phyloP scores from a whole-genome alignment of 1,140 invertebrate species.

The Drosophila tristis region DNA sequence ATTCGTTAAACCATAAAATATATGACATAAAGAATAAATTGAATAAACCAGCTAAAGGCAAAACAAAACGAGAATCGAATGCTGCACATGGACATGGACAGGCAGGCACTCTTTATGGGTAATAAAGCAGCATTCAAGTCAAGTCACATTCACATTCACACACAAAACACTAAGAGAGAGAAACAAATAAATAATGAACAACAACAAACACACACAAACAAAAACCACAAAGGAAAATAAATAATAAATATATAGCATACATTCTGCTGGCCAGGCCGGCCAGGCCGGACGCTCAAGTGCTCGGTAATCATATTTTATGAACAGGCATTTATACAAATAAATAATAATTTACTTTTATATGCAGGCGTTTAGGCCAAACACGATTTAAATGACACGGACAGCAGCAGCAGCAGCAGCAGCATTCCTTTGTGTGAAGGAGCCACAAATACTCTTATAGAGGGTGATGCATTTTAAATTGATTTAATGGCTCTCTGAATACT shows the following conservation, averaged over 20 bases:
- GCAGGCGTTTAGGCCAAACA: slow-evolving; percentile 53
- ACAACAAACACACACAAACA: background rate
- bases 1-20: slow-evolving; percentile 2
- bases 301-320: slow-evolving; percentile 59
- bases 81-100: too few relatives aligned
- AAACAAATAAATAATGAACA: slow-evolving; percentile 50
- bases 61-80: too few relatives aligned
- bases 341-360: slow-evolving; percentile 71
- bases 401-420: background rate
- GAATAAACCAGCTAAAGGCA: slow-evolving; percentile 10
- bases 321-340: slow-evolving; percentile 68
- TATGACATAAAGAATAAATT: slow-evolving; percentile 38
- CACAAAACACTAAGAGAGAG: slow-evolving; percentile 3
- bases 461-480: background rate
- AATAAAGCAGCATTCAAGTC: slow-evolving; percentile 29
- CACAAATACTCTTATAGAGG: slow-evolving; percentile 14
- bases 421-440: background rate
- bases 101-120: slow-evolving; percentile 20
- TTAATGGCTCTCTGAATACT: background rate
- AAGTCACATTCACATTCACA: slow-evolving; percentile 16
- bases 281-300: slow-evolving; percentile 44
- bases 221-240: slow-evolving; percentile 17
- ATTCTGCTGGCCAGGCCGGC: slow-evolving; percentile 23
- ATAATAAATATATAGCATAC: slow-evolving; percentile 42
- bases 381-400: slow-evolving; percentile 63